A percentile compares a stretch with the other conserved stretches of the same genome.
These are phyloP conservation scores for Microtus agrestis DNA, from an alignment of 2,797 vertebrate species.

Conservation along the genomic window DNA sequence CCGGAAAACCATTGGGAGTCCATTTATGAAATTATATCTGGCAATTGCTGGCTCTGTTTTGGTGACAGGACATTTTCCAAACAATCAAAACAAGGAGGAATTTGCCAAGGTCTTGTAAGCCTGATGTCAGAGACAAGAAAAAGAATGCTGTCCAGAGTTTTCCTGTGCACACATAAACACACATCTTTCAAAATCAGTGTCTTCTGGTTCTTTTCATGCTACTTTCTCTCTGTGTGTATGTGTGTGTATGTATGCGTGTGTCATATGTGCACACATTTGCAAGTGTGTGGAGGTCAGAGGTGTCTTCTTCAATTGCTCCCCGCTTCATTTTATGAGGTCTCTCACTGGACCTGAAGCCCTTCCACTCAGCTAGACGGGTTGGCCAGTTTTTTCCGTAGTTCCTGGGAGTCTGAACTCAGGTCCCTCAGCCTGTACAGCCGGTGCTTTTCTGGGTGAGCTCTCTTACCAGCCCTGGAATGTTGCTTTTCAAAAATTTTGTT, in stretches of 20 bases:
- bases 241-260: not conserved
- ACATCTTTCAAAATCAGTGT: not conserved
- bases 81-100: conserved; percentile 22
- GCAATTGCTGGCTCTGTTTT: not conserved
- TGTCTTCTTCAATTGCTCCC: not conserved
- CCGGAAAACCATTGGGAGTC: not conserved
- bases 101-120: not conserved
- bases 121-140: not conserved
- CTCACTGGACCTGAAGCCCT: not conserved
- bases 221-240: not conserved
- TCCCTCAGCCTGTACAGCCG: not conserved
- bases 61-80: conserved; percentile 29
- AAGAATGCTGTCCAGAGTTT: not conserved
- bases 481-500: not conserved
- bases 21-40: conserved; percentile 7
- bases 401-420: not conserved
- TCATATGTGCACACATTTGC: too few species aligned
- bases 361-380: not conserved
- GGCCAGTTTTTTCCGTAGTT: not conserved
- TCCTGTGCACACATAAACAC: not conserved
- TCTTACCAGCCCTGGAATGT: not conserved
- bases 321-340: not conserved
- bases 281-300: not conserved
- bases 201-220: not conserved
- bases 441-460: not conserved